Conservation (phyloP, 2,113 vertebrate genomes). For the Panthera leo region DNA sequence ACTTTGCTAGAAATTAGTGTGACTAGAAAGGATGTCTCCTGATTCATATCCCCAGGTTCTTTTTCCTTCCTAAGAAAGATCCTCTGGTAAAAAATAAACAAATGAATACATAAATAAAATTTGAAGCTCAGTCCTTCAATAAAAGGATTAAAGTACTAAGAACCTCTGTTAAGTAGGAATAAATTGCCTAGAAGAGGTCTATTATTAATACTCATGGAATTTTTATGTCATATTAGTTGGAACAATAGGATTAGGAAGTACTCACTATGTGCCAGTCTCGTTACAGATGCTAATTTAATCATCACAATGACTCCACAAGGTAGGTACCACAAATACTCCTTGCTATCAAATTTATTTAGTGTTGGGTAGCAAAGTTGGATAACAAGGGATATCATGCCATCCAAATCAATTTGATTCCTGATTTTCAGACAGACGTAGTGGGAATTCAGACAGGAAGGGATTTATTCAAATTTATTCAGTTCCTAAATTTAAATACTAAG, state of each 20-base stretch:
- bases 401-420: neutral
- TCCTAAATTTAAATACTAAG: neutral
- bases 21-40: neutral
- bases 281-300: neutral
- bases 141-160: neutral
- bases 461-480: neutral
- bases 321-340: neutral
- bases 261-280: neutral
- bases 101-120: neutral
- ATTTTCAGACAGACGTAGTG: neutral
- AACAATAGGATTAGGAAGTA: neutral
- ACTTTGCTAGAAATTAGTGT: neutral
- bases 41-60: neutral
- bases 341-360: neutral
- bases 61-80: neutral
- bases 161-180: neutral
- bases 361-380: neutral
- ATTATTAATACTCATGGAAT: neutral
- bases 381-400: neutral
- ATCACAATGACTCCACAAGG: neutral
- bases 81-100: neutral
- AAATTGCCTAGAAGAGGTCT: neutral
- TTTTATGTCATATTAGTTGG: neutral
- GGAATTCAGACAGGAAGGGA: neutral
- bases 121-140: neutral